Base-by-base conservation (phyloP, 2,113 vertebrate species). In the Morone saxatilis region DNA sequence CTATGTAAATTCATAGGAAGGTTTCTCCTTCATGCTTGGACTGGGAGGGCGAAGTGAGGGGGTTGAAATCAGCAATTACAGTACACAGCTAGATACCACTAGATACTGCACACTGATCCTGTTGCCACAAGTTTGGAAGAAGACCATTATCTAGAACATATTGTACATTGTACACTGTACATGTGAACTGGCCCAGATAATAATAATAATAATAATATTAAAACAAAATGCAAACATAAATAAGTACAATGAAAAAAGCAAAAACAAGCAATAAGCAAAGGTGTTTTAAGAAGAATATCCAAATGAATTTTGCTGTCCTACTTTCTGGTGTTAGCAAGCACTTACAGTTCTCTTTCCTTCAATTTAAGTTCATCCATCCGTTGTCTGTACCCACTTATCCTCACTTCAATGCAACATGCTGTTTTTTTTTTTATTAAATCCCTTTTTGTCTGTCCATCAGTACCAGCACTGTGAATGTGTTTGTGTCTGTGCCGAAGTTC, bases 391-490 rank as follows among this genome's bases (percentile, higher is more conserved):
- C 25, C 71, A 50, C 45, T 76, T 4, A 69, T 69, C 14, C 20
- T 67, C 53, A 59, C 78, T 66, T 72, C 41, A 67, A 8, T 31
- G 40, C 67, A 71, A 38, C 57, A 59, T 11, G 69, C 51, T 57
- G 57, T n/a, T 11, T 40, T 25, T 5, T 12, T 20, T 40, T 36
- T 16, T 2, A 36, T 65, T 20, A 36, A 79, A 53, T 62, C 56
- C 36, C 12, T 68, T 73, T 60, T 31, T 69, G 45, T 66, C 31
- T 31, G 14, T 59, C 31, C 62, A 81, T 60, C 63, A 62, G 31
- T 50, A 47, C 9, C 67, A 54, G 6, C n/a, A 12, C 2, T 51
- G 5, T 53, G 48, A 31, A 31, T 13, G 41, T 48, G 13, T 65
- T 19, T 22, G n/a, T 65, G 20, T 67, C 16, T 76, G 12, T n/a